phyloP scores from a whole-genome alignment of 2,797 vertebrate species.

The Lophotriccus pileatus region DNA sequence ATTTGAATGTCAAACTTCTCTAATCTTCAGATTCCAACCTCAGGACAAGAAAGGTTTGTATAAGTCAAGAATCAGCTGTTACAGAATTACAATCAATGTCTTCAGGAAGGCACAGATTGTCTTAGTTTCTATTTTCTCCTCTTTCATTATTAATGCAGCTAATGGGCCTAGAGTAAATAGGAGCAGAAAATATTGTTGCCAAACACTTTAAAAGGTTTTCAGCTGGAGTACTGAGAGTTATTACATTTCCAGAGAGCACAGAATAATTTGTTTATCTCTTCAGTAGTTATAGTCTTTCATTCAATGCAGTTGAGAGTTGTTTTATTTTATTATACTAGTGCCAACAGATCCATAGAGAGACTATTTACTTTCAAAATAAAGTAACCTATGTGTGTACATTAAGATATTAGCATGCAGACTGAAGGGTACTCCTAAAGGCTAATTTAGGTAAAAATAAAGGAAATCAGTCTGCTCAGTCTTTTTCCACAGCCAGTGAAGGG shows the following conservation, averaged over 20 bases:
- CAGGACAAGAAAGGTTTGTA: constrained; percentile 4
- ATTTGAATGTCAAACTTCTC: neutral
- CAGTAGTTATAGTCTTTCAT: neutral
- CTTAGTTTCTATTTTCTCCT: constrained; percentile 15
- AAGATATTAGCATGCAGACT: neutral
- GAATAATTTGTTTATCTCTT: constrained; percentile 45
- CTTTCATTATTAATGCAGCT: constrained; percentile 59
- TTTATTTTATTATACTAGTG: neutral
- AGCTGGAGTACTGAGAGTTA: constrained; percentile 17
- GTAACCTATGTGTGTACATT: neutral
- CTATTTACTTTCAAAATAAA: constrained; percentile 24
- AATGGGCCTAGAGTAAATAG: constrained; percentile 14
- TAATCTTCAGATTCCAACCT: neutral
- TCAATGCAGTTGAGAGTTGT: neutral
- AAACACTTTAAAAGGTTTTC: constrained; percentile 60
- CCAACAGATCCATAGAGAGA: neutral
- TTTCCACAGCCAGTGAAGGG: neutral
- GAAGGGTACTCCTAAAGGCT: neutral
- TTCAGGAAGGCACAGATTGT: constrained; percentile 15
- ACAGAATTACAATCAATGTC: constrained; percentile 12
- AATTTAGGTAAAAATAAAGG: constrained; percentile 29
- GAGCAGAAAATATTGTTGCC: constrained; percentile 40
- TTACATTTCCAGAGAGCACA: constrained; percentile 15
- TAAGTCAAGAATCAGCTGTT: constrained; percentile 24
- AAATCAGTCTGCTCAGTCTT: neutral